Evolutionary conservation across 2,797 vertebrate genomes (phyloP).

Genomic region (Euthynnus affinis): DNA sequence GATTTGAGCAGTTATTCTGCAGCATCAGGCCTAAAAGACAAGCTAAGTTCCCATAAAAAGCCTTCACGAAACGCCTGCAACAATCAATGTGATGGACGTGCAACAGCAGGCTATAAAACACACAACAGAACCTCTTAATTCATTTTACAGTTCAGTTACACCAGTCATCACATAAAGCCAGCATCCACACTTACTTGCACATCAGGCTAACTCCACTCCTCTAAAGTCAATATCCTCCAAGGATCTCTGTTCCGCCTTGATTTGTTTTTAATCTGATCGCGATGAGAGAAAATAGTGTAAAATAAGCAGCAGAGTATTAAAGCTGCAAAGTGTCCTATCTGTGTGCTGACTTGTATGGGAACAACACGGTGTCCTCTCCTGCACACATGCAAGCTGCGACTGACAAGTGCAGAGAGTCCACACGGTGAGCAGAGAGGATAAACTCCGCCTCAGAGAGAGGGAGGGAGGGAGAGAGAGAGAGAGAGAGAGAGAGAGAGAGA

Average conservation of each 20-base stretch:
- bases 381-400: constrained; percentile 68
- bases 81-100: background rate
- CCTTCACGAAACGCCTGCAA: background rate
- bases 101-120: background rate
- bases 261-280: background rate
- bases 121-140: background rate
- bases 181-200: constrained; percentile 73
- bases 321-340: constrained; percentile 22
- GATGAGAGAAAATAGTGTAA: background rate
- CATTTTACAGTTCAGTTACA: background rate
- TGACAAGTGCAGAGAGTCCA: constrained; percentile 78
- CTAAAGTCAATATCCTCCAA: constrained; percentile 42
- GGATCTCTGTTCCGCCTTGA: constrained; percentile 30
- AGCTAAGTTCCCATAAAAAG: constrained; percentile 39
- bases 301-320: background rate
- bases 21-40: constrained; percentile 15
- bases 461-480: constrained; percentile 17
- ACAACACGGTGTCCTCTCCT: constrained; percentile 47
- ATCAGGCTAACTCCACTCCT: constrained; percentile 57
- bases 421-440: constrained; percentile 67
- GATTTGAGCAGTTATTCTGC: background rate
- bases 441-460: constrained; percentile 76
- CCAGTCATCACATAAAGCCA: constrained; percentile 21
- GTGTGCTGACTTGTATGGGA: constrained; percentile 12
- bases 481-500: constrained; percentile 12